A percentile compares a stretch with the other conserved stretches of the same genome.
These are phyloP conservation scores for Podilymbus podiceps DNA, from an alignment of 2,113 vertebrate genomes.

Conservation along the genomic window DNA sequence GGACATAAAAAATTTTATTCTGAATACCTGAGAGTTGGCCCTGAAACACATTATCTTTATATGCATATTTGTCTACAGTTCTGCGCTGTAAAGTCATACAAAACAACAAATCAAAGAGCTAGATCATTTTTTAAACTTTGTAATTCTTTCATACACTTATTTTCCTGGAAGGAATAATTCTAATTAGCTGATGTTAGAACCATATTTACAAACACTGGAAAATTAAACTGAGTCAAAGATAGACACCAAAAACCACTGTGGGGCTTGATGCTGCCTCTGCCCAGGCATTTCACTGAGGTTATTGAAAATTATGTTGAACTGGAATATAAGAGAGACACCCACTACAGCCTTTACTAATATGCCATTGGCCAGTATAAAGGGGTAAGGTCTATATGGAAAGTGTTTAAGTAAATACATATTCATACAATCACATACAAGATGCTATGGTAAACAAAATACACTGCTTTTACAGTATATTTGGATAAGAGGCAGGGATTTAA, in stretches of 20 bases:
- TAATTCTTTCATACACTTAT: neutral
- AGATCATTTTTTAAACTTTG: neutral
- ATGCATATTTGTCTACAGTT: neutral
- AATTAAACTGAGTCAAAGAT: neutral
- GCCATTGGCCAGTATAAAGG: neutral
- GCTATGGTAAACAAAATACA: constrained; percentile 59
- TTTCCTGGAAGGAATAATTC: neutral
- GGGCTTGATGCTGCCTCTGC: neutral
- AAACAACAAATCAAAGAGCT: neutral
- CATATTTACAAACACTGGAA: neutral
- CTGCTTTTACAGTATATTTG: constrained; percentile 60
- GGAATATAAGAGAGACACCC: neutral
- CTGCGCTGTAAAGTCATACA: neutral
- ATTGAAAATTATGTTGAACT: neutral
- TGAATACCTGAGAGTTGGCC: constrained; percentile 62
- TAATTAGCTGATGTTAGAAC: neutral
- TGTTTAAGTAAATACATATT: constrained; percentile 70
- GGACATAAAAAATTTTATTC: neutral
- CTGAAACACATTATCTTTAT: neutral
- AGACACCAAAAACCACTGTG: neutral
- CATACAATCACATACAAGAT: constrained; percentile 62
- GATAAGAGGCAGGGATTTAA: constrained; percentile 77
- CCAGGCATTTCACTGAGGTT: neutral
- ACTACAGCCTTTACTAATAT: neutral
- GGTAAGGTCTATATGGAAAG: neutral